These are phyloP conservation scores for Dasysyrphus tricinctus DNA, from an alignment of 2,888 invertebrate genomes.

Conservation along the genomic window DNA sequence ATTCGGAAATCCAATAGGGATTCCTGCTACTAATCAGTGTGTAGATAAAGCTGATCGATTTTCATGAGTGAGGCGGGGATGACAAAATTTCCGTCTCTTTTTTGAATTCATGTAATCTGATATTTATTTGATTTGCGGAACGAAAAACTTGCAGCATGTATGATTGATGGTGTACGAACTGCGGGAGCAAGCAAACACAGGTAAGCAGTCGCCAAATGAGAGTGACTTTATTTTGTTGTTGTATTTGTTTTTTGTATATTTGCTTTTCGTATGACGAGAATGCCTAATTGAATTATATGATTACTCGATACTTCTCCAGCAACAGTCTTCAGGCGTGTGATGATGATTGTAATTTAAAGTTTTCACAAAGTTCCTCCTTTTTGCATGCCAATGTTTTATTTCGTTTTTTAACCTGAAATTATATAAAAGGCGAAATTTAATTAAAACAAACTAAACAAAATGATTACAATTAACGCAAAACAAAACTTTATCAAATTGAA, in stretches of 20 bases:
- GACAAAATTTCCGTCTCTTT: conserved; percentile 75
- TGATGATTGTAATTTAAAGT: conserved; percentile 40
- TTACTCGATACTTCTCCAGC: conserved; percentile 39
- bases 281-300: conserved; percentile 69
- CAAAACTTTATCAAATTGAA: neutral
- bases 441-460: neutral
- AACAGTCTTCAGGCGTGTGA: neutral
- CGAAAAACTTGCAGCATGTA: conserved; percentile 56
- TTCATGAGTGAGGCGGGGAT: conserved; percentile 64
- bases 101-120: conserved; percentile 77
- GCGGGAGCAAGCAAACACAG: conserved; percentile 15
- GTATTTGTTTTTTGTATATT: neutral
- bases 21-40: conserved; percentile 60
- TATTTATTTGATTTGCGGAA: conserved; percentile 76
- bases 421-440: conserved; percentile 12
- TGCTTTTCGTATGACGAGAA: conserved; percentile 12
- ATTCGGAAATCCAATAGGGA: conserved; percentile 61
- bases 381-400: neutral
- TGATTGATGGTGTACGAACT: conserved; percentile 25
- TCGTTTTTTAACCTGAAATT: conserved; percentile 48
- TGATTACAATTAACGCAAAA: neutral
- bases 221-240: conserved; percentile 30
- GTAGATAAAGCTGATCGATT: conserved; percentile 68
- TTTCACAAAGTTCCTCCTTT: conserved; percentile 10
- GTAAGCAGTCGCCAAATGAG: conserved; percentile 45